Conservation (phyloP, 2,888 invertebrate species). For the Coelopa pilipes region DNA sequence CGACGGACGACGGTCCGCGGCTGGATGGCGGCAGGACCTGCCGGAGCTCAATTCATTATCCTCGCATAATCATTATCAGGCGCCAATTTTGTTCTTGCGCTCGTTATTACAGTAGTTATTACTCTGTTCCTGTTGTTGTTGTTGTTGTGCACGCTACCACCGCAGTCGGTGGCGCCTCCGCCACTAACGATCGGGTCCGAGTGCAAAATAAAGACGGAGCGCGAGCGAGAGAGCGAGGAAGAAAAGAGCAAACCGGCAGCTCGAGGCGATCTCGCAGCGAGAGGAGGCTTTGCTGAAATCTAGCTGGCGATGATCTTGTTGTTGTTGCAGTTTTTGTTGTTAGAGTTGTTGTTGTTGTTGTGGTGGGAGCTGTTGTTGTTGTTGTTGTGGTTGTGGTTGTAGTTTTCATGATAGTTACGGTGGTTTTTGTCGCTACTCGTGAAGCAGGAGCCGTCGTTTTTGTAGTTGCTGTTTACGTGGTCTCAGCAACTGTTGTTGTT, state of each 20-base stretch:
- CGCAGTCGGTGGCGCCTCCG: conserved; percentile 16
- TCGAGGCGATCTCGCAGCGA: not conserved
- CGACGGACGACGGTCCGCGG: too few species aligned
- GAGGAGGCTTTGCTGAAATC: not conserved
- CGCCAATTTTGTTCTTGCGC: conserved; percentile 10
- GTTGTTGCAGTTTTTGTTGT: too few species aligned
- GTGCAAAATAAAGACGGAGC: not conserved
- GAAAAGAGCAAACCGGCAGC: not conserved
- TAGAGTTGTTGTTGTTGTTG: too few species aligned
- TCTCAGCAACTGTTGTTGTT: too few species aligned
- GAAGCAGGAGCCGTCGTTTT: too few species aligned
- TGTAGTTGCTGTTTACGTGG: too few species aligned
- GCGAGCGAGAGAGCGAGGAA: not conserved
- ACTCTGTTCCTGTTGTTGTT: too few species aligned
- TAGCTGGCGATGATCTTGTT: not conserved
- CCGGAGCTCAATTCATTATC: conserved; percentile 1
- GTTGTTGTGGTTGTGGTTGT: too few species aligned
- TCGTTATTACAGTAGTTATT: not conserved
- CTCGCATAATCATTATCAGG: conserved; percentile 15
- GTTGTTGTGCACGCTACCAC: not conserved
- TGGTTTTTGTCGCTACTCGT: too few species aligned
- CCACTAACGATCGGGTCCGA: not conserved
- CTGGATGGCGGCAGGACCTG: not conserved
- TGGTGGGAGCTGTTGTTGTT: too few species aligned
- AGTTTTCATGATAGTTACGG: too few species aligned